Evolutionary conservation across 1,140 invertebrate genomes (phyloP).

Genomic region (Lysiphlebus fabarum): DNA sequence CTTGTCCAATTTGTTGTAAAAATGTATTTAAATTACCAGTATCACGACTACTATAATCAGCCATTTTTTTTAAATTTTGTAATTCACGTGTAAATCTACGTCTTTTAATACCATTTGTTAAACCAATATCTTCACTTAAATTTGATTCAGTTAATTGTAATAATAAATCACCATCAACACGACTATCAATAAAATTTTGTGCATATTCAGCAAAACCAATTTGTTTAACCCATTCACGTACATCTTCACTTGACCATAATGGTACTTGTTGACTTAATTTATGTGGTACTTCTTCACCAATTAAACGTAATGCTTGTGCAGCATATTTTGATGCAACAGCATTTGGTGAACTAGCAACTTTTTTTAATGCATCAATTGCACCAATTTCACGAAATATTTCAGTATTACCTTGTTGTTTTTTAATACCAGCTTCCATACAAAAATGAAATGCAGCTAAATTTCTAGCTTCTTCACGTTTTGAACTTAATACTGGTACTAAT

Average conservation of each 20-base stretch:
- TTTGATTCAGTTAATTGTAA: constrained; percentile 91
- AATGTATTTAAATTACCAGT: constrained; percentile 88
- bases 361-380: constrained; percentile 92
- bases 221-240: constrained; percentile 96
- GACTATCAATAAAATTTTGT: constrained; percentile 80
- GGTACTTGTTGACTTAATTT: constrained; percentile 97
- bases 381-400: constrained; percentile 93
- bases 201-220: constrained; percentile 89
- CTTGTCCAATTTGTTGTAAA: constrained; percentile 79
- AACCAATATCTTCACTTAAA: constrained; percentile 86
- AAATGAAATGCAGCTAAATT: constrained; percentile 98
- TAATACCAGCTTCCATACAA: constrained; percentile 98
- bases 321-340: constrained; percentile 97
- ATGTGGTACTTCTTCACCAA: constrained; percentile 95
- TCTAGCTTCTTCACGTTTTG: constrained; percentile 91
- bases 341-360: constrained; percentile 95
- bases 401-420: constrained; percentile 92
- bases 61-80: constrained; percentile 91
- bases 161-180: constrained; percentile 96
- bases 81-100: constrained; percentile 93
- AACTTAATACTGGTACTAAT: constrained; percentile 92
- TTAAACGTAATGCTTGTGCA: constrained; percentile 88
- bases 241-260: constrained; percentile 94
- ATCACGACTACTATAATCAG: constrained; percentile 95
- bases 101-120: constrained; percentile 89